phyloP scores from a whole-genome alignment of 2,888 invertebrate genomes.

The Acleris emargana region DNA sequence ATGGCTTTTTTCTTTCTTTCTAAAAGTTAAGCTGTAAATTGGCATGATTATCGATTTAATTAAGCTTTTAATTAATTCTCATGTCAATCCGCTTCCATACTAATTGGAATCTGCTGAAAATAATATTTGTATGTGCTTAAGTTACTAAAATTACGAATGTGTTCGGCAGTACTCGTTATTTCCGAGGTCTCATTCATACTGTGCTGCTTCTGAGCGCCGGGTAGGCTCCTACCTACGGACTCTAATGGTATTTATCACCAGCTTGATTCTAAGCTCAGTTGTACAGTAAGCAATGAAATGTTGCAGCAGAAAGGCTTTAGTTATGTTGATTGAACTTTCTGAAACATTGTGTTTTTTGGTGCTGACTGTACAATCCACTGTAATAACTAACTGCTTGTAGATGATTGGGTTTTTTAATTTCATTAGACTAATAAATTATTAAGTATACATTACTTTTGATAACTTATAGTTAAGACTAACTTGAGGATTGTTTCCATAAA shows the following conservation, averaged over 20 bases:
- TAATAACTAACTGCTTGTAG: too few species aligned
- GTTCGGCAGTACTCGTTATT: constrained; percentile 70
- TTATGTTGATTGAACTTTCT: too few species aligned
- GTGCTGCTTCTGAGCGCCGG: constrained; percentile 76
- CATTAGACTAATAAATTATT: too few species aligned
- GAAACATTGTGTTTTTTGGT: too few species aligned
- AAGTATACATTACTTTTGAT: too few species aligned
- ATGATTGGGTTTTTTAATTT: too few species aligned
- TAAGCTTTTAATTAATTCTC: not conserved
- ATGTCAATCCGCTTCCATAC: constrained; percentile 4
- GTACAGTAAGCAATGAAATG: too few species aligned
- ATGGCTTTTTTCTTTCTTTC: not conserved
- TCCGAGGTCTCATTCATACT: constrained; percentile 79
- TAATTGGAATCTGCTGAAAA: constrained; percentile 10
- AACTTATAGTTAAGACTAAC: too few species aligned
- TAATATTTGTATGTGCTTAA: constrained; percentile 40
- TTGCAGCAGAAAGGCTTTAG: too few species aligned
- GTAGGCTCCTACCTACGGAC: constrained; percentile 79
- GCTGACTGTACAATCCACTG: too few species aligned
- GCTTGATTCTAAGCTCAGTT: constrained; percentile 11
- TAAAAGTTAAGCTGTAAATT: not conserved
- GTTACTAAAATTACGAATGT: constrained; percentile 37
- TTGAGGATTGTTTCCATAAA: too few species aligned
- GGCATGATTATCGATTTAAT: constrained; percentile 1
- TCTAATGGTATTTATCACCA: constrained; percentile 75